Evolutionary conservation across 35 echinoderm and acorn worm species (phyloP).

Genomic region (Acanthaster planci): DNA sequence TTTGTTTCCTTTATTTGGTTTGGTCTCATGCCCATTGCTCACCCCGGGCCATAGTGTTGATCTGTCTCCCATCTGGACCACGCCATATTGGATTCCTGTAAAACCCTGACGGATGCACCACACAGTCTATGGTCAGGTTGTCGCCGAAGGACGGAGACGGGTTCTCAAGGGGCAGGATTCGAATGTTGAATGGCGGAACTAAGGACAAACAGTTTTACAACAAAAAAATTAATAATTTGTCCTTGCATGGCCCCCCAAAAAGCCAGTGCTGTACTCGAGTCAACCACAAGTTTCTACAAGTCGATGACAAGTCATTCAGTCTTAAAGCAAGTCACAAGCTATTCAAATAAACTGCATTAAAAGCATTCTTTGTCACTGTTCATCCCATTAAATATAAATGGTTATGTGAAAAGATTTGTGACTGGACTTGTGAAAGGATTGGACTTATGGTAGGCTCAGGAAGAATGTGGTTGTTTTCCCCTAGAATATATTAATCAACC

Average conservation of each 20-base stretch:
- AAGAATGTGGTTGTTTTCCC: no score
- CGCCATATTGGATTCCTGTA: conserved; percentile 75
- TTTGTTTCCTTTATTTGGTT: no score
- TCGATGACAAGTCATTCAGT: neutral
- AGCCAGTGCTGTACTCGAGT: neutral
- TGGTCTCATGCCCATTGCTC: no score
- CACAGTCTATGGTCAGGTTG: conserved; percentile 63
- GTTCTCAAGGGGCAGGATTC: conserved; percentile 38
- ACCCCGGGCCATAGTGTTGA: conserved; percentile 13
- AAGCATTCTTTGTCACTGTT: no score
- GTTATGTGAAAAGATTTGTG: no score
- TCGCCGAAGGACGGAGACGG: conserved; percentile 53
- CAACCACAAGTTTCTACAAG: neutral
- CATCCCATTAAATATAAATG: no score
- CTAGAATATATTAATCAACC: no score
- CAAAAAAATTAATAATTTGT: neutral
- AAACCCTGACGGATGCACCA: conserved; percentile 50
- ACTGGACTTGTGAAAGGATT: no score
- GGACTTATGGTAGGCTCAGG: no score
- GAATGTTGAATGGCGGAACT: conserved; percentile 42
- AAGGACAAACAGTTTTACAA: neutral
- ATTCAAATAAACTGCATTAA: no score
- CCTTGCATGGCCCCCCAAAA: conserved; percentile 1
- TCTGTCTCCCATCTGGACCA: conserved; percentile 56
- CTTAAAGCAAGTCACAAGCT: no score